Conservation (phyloP, 2,888 invertebrate species). For the Cryptophagus acutangulus region DNA sequence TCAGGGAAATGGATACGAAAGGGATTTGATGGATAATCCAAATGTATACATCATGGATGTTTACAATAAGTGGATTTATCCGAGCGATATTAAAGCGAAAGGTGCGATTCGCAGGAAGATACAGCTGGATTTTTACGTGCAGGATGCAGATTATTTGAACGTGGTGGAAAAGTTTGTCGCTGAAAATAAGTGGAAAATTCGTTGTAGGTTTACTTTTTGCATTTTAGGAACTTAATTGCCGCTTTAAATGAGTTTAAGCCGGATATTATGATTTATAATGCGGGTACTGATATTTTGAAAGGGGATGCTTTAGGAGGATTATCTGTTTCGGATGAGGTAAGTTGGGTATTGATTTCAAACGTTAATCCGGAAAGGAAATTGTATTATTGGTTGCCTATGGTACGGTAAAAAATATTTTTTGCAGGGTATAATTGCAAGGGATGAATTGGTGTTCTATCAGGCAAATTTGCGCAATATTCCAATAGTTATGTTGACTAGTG, state of each 20-base stretch:
- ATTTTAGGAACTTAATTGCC: slow-evolving; percentile 60
- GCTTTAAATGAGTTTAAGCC: slow-evolving; percentile 69
- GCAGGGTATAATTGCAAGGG: slow-evolving; percentile 79
- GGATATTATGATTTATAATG: slow-evolving; percentile 83
- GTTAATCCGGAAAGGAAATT: background rate
- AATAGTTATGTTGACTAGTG: slow-evolving; percentile 82
- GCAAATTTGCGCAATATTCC: slow-evolving; percentile 63
- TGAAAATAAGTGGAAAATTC: background rate
- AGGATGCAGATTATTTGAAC: slow-evolving; percentile 65
- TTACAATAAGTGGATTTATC: slow-evolving; percentile 78
- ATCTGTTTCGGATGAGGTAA: slow-evolving; percentile 62
- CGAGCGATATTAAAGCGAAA: slow-evolving; percentile 70
- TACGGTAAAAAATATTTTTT: slow-evolving; percentile 34
- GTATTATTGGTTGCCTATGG: background rate
- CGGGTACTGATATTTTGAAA: slow-evolving; percentile 81
- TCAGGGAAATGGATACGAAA: slow-evolving; percentile 87
- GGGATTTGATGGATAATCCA: slow-evolving; percentile 67
- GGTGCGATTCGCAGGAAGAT: slow-evolving; percentile 65
- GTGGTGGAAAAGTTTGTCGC: slow-evolving; percentile 57
- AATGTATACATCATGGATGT: slow-evolving; percentile 85
- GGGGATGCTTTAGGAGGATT: slow-evolving; percentile 75
- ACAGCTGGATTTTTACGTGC: slow-evolving; percentile 57
- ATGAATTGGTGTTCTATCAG: slow-evolving; percentile 75
- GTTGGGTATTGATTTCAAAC: slow-evolving; percentile 2
- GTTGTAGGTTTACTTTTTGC: background rate